Evolutionary conservation across 2,113 vertebrate genomes (phyloP).

Genomic region (Sinocyclocheilus anophthalmus): DNA sequence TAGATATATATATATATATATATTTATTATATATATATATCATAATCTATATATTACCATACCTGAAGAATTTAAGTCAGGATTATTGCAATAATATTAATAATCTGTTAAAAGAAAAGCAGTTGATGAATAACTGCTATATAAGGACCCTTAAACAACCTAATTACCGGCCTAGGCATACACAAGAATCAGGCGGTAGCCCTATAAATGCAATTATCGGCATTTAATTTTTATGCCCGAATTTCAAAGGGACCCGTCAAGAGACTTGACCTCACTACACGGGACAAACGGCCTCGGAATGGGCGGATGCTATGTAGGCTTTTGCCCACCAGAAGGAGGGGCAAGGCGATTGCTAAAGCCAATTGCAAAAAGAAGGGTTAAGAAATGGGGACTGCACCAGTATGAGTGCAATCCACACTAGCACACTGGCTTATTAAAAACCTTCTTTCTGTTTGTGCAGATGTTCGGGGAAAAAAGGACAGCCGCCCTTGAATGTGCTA

Average conservation of each 20-base stretch:
- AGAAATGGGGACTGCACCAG: slow-evolving; percentile 43
- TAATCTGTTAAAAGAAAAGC: too few species aligned
- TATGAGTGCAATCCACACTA: neutral
- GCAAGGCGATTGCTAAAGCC: slow-evolving; percentile 50
- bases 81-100: too few species aligned
- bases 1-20: too few species aligned
- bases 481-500: neutral
- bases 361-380: slow-evolving; percentile 34
- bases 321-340: slow-evolving; percentile 55
- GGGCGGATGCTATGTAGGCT: neutral
- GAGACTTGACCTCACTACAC: neutral
- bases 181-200: neutral
- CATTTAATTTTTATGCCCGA: slow-evolving; percentile 7
- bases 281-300: neutral
- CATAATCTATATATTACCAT: too few species aligned
- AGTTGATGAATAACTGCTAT: too few species aligned
- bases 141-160: neutral
- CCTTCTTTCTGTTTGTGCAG: neutral
- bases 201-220: slow-evolving; percentile 1
- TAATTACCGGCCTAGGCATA: too few species aligned
- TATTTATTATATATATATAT: too few species aligned
- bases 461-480: neutral
- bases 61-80: too few species aligned
- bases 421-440: neutral
- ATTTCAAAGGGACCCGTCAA: neutral